Evolutionary conservation across 2,888 invertebrate genomes (phyloP).

Genomic region (Cryptus armator): DNA sequence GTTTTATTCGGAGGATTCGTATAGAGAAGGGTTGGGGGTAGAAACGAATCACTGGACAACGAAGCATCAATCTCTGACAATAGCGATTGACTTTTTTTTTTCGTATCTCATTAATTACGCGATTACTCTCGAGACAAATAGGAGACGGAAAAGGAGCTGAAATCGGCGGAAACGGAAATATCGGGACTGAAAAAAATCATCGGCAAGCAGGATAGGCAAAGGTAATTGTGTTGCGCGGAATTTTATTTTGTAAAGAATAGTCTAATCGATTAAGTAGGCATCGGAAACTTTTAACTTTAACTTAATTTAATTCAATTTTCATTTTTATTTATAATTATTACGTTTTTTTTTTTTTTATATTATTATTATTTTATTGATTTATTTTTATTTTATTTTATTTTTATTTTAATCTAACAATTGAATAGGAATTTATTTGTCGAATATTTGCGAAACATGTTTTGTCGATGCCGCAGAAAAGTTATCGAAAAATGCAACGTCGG

Average conservation of each 20-base stretch:
- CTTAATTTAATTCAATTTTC: too few species aligned
- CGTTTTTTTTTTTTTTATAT: too few species aligned
- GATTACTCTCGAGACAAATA: conserved; percentile 42
- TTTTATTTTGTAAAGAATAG: not conserved
- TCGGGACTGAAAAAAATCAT: conserved; percentile 73
- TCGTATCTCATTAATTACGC: not conserved
- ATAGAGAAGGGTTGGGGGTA: not conserved
- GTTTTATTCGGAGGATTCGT: not conserved
- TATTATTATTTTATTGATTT: too few species aligned
- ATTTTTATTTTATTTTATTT: too few species aligned
- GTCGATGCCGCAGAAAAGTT: conserved; percentile 48
- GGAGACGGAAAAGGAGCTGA: conserved; percentile 76
- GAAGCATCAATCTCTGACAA: not conserved
- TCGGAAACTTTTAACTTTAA: too few species aligned
- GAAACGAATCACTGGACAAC: not conserved
- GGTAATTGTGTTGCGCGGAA: conserved; percentile 59
- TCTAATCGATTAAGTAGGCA: not conserved
- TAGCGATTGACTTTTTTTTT: not conserved
- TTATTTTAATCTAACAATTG: too few species aligned
- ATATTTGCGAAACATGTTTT: too few species aligned
- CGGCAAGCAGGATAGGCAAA: conserved; percentile 70
- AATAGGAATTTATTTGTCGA: too few species aligned
- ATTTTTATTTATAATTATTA: too few species aligned
- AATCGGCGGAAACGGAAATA: conserved; percentile 72
- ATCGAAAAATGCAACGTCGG: conserved; percentile 30